phyloP scores from a whole-genome alignment of 2,797 vertebrate species.

The Pantherophis alleghaniensis region DNA sequence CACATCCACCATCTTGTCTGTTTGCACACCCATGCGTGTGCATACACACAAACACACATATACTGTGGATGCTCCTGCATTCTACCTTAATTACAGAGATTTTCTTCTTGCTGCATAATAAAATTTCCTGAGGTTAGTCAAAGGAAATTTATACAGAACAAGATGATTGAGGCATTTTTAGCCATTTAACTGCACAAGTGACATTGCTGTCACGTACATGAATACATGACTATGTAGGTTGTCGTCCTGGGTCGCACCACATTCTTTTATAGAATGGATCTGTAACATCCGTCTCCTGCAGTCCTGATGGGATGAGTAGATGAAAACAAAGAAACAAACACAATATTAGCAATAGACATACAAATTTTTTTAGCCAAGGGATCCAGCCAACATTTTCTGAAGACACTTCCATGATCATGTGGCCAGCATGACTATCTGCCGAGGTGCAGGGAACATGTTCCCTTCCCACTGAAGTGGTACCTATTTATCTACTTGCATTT shows the following conservation, averaged over 20 bases:
- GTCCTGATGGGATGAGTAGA: no score
- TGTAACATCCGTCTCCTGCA: no score
- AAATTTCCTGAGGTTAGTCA: not conserved
- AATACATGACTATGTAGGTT: not conserved
- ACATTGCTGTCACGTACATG: not conserved
- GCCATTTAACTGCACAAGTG: not conserved
- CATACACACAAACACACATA: not conserved
- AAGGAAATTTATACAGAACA: not conserved
- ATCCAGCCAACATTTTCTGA: no score
- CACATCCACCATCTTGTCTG: not conserved
- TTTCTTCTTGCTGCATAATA: not conserved
- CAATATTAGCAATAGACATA: no score
- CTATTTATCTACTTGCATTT: not conserved
- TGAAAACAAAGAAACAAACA: no score
- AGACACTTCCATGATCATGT: not conserved
- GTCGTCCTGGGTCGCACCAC: no score
- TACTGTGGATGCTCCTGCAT: not conserved
- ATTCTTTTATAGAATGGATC: no score
- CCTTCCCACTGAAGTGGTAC: not conserved
- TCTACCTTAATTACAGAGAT: not conserved
- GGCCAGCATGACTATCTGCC: not conserved
- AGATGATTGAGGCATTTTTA: not conserved
- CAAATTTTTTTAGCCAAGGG: no score
- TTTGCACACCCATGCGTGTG: not conserved
- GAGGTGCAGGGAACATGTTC: not conserved